Base-by-base conservation (phyloP, 2,113 vertebrate species). In the Corythaixoides concolor region DNA sequence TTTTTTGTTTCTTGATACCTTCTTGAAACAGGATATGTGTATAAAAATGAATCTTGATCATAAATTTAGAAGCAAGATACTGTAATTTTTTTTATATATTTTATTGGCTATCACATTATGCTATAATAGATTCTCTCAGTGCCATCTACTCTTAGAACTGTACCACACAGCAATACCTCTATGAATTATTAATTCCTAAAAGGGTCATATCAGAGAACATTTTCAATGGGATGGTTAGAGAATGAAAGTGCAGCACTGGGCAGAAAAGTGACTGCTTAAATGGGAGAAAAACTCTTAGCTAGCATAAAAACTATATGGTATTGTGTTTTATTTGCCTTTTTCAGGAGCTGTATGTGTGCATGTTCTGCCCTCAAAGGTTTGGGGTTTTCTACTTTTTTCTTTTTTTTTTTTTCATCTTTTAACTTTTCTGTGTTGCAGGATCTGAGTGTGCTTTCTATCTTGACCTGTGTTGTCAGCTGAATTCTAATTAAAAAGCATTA, bases 141-240 rank as follows among this genome's bases (percentile, higher is more conserved):
- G n/a, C 53, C 86, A 37, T 75, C 76, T 94, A 93, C 87, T 80
- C 88, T 93, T 95, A 92, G 60, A 89, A 66, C 50, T 93, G 39
- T 77, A 63, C 53, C 86, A 47, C 84, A 28, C 80, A 80, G 56
- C 8, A 24, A 73, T 92, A 89, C 11, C 14, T 60, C 18, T 60
- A 81, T 93, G 81, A 95, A 96, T 97, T 95, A 94, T 97, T 97
- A 91, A 97, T 93, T 88, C 49, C 18, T 49, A 55, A 72, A 92
- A 85, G 52, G 91, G 39, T 97, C 93, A 64, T 56, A 85, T 41
- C 59, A 52, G 58, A 78, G 58, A 88, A 58, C 7, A 41, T 64
- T 97, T 97, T 64, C 77, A 91, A 58, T 94, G 50, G 64, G 35
- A 62, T 74, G 23, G 43, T 43, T 92, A 64, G 33, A 21, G 70